Base-by-base conservation (phyloP, 2,113 vertebrate genomes). In the Perca schrenkii region DNA sequence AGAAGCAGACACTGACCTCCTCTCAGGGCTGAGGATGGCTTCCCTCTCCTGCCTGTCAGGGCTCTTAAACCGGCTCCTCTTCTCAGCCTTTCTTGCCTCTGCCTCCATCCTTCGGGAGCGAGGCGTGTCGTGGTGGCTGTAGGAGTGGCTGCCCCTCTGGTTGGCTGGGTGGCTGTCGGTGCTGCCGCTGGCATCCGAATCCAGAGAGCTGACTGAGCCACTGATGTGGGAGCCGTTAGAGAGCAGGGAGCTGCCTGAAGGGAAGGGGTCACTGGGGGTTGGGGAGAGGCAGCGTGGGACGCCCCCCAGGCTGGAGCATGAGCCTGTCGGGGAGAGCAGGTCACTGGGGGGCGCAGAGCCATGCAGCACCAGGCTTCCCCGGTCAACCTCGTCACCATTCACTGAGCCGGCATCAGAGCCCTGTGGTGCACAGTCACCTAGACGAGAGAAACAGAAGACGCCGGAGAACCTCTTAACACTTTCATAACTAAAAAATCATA, bases 151-250 rank as follows among this genome's bases (percentile, higher is more conserved):
- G 0, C 83, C 91, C 25, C 85, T 57, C 58, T 90, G 91, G 22
- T 85, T 83, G 8, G 86, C 40, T 0, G 86, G 83, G 88, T 95
- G 96, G 86, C 95, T 94, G 70, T 96, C 96, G 0, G 86, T 95
- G 90, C 95, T 95, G 77, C 94, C 94, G 8, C 95, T 96, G 90
- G 95, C 93, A 3, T 96, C 96, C 0, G 96, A 96, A 88, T 96
- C 96, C 75, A 96, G 89, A 0, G 95, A 96, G 87, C 96, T 96
- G 86, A 96, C 93, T 0, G 96, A 96, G 82, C 95, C 95, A 19
- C 96, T 96, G 85, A 96, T 96, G 91, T 96, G 95, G 1, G 96
- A 96, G 78, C 96, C 96, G 8, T 96, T 96, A 52, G 96, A 96
- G 65, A 96, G 94, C 84, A 96, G 85, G 67, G 95, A 96, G 92